A percentile compares a stretch with the other conserved stretches of the same genome.
Evolutionary conservation across 2,888 invertebrate genomes (phyloP).

Genomic region (Gasteruption jaculator): DNA sequence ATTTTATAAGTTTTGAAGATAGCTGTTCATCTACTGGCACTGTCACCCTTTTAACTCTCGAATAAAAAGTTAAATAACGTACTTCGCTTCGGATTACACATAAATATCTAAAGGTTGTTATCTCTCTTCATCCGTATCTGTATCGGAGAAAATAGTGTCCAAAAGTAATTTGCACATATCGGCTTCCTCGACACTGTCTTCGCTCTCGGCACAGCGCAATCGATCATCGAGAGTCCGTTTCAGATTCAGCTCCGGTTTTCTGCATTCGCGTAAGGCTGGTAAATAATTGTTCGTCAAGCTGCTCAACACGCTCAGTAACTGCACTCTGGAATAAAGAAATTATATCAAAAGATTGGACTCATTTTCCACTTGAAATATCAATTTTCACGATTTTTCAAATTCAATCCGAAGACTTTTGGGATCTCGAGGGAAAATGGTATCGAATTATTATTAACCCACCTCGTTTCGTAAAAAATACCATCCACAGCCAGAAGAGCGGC

Average conservation of each 20-base stretch:
- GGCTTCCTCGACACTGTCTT: constrained; percentile 39
- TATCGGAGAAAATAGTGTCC: constrained; percentile 39
- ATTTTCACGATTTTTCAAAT: no score
- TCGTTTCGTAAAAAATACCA: constrained; percentile 36
- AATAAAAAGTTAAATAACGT: no score
- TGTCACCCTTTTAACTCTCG: no score
- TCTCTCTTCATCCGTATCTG: constrained; percentile 38
- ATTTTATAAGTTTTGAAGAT: no score
- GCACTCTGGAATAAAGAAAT: constrained; percentile 34
- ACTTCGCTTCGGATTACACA: no score
- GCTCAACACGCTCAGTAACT: constrained; percentile 39
- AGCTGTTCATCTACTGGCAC: no score
- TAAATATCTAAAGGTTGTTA: constrained; percentile 31
- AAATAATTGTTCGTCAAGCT: constrained; percentile 38
- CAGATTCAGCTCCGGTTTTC: constrained; percentile 39
- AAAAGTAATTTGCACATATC: constrained; percentile 36
- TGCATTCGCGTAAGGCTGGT: constrained; percentile 43
- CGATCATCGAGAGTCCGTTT: constrained; percentile 38
- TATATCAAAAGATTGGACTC: neutral
- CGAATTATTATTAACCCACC: constrained; percentile 28
- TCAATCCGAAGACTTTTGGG: neutral
- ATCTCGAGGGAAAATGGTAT: constrained; percentile 3
- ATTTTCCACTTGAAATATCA: constrained; percentile 1
- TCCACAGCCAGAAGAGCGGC: constrained; percentile 35
- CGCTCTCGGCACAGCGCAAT: constrained; percentile 34